These are phyloP conservation scores for Phenganax marumi DNA, from an alignment of 92 coral and sea anemone genomes.

Conservation along the genomic window DNA sequence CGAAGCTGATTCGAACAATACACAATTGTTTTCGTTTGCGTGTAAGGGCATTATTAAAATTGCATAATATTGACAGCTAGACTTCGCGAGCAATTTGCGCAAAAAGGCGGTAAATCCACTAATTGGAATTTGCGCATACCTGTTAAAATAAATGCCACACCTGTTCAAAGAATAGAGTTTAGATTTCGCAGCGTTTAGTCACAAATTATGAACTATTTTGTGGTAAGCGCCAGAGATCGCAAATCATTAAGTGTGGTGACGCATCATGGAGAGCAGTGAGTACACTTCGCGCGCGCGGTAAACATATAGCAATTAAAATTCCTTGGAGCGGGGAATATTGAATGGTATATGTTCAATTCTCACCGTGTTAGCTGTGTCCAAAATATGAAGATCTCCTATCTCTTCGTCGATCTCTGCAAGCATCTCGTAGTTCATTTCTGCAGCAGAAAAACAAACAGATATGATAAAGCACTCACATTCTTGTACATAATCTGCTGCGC, in stretches of 20 bases:
- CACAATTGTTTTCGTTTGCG: not conserved
- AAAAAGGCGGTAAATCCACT: not conserved
- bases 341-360: conserved; percentile 30
- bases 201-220: not conserved
- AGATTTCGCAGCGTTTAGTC: conserved; percentile 19
- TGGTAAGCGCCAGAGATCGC: not conserved
- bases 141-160: not conserved
- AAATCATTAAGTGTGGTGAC: conserved; percentile 17
- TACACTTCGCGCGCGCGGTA: not conserved
- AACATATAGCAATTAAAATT: not conserved
- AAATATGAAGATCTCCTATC: conserved; percentile 70
- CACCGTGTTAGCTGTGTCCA: conserved; percentile 84
- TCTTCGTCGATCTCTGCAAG: conserved; percentile 76
- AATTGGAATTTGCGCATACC: conserved; percentile 11
- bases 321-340: not conserved
- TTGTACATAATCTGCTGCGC: not conserved
- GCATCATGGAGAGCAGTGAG: not conserved
- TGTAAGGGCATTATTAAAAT: not conserved
- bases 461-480: not conserved
- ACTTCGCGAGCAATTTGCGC: not conserved
- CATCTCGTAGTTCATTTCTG: conserved; percentile 83
- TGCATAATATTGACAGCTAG: not conserved
- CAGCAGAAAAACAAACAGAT: conserved; percentile 4
- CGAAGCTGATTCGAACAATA: too few relatives aligned
- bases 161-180: not conserved